Evolutionary conservation across 2,797 vertebrate species (phyloP), one percentile per base, ranked within the genome.

Genomic region (Semotilus atromaculatus): DNA sequence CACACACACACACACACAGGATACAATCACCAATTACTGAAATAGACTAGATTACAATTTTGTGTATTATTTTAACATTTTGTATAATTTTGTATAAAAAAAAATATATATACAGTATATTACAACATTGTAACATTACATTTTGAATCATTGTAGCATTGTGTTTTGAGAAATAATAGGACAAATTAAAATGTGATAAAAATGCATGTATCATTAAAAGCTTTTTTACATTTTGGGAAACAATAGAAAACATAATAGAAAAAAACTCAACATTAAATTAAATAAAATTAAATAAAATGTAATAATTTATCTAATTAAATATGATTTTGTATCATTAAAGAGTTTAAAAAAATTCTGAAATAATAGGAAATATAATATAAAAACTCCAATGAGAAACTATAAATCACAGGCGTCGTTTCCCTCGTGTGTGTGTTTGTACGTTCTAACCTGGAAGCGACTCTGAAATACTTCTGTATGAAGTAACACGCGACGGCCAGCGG

Each of bases 391-490:
- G 8, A 21, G 16, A 21, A 53, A 23, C 45, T 21, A 3, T 2
- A 6, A 19, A 31, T 21, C 29, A 13, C 1, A 23, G 8, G 2
- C 26, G 2, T 9, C 1, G 13, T 36, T 21, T 9, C 7, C 66
- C 21, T n/a, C 3, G 16, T 3, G 16, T 66, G 58, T 14, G 7
- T 43, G 31, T 19, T 6, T 1, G 21, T 18, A 6, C 26, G 34
- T 74, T 21, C 26, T 23, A 81, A 99, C 98, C 97, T 97, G 92
- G 98, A 99, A 0, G 98, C 98, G 3, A 99, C 96, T 70, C 98
- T 92, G 93, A 99, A 99, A 91, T 99, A 98, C 90, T 99, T 99
- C 95, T 99, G 98, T 85, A 98, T 97, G 93, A 99, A 99, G 95
- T 99, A 99, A 92, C 97, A 99, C 89, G 96, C 87, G 71, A 99